Conservation (phyloP, 2,888 invertebrate species). For the Campoplex capitator region DNA sequence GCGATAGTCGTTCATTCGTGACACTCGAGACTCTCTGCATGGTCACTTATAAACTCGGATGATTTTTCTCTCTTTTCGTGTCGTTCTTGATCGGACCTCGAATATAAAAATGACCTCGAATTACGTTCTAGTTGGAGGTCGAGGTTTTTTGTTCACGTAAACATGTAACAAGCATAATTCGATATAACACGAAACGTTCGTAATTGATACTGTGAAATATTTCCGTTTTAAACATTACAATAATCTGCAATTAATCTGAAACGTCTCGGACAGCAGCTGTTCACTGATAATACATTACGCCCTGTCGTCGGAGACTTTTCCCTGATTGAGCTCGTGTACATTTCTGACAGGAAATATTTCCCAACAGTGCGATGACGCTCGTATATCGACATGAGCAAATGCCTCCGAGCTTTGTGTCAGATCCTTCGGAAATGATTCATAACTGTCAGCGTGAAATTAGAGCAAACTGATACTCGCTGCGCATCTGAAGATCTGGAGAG, state of each 20-base stretch:
- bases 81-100: neutral
- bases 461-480: conserved; percentile 19
- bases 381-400: neutral
- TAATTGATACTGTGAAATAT: too few species aligned
- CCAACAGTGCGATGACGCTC: conserved; percentile 34
- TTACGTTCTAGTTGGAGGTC: neutral
- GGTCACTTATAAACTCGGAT: neutral
- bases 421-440: conserved; percentile 54
- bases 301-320: conserved; percentile 10
- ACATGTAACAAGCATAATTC: neutral
- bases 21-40: neutral
- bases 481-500: conserved; percentile 13
- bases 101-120: neutral
- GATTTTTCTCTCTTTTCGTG: neutral
- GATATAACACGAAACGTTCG: neutral
- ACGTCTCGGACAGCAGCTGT: neutral
- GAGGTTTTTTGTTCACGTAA: neutral
- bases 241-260: neutral
- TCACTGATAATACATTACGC: neutral
- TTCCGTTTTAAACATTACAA: neutral
- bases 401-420: conserved; percentile 37
- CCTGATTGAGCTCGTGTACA: conserved; percentile 4
- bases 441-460: conserved; percentile 57
- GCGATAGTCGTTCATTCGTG: neutral
- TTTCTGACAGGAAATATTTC: conserved; percentile 21